A percentile compares a stretch with the other conserved stretches of the same genome.
Conservation (phyloP, 53 echinoderm and acorn worm genomes). For the Hippasteria phrygiana region DNA sequence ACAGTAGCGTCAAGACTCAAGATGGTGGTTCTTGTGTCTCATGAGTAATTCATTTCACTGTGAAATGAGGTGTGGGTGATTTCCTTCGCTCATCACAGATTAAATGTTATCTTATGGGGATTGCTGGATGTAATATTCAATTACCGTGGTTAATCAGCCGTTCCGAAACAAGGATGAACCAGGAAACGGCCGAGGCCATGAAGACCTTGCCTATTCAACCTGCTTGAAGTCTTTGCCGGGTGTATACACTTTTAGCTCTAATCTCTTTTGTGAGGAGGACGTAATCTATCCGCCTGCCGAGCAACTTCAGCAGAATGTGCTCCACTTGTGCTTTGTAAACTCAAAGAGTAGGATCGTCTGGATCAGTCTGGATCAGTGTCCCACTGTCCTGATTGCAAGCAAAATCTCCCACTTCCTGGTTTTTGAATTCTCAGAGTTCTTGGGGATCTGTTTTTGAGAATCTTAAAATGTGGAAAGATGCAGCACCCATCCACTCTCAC, state of each 20-base stretch:
- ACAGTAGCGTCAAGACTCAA: too few species aligned
- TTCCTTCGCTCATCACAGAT: constrained; percentile 20
- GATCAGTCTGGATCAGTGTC: too few species aligned
- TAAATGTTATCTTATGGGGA: constrained; percentile 14
- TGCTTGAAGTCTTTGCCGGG: neutral
- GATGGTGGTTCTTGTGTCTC: too few species aligned
- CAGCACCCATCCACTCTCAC: too few species aligned
- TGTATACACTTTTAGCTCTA: neutral
- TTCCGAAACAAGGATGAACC: neutral
- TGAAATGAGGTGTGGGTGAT: neutral
- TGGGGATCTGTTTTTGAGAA: neutral
- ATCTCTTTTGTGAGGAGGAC: neutral
- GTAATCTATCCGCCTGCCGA: neutral
- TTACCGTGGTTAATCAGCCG: constrained; percentile 7
- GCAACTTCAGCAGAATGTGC: neutral
- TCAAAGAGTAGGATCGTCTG: neutral
- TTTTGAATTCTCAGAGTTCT: neutral
- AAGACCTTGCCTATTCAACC: neutral
- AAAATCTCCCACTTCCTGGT: constrained; percentile 14
- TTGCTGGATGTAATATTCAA: constrained; percentile 25
- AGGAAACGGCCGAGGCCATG: too few species aligned
- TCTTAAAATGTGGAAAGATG: neutral
- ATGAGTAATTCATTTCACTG: neutral
- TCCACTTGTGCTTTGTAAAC: neutral
- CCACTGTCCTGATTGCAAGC: constrained; percentile 14